Conservation (phyloP, 2,797 vertebrate genomes). For the Oophaga sylvatica region DNA sequence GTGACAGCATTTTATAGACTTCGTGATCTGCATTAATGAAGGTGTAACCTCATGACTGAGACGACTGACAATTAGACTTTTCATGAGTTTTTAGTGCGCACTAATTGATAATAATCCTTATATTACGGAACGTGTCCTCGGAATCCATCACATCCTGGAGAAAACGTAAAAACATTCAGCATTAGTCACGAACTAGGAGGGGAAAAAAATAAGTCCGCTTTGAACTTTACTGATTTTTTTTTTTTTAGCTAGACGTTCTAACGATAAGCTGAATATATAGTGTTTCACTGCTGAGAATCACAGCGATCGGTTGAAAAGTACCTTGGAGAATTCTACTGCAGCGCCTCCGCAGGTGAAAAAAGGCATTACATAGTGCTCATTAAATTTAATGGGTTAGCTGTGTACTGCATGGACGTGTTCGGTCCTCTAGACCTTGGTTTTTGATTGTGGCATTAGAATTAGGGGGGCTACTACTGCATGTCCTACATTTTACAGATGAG, state of each 20-base stretch:
- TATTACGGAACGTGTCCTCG: neutral
- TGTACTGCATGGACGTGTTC: neutral
- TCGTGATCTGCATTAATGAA: neutral
- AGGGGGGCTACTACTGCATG: neutral
- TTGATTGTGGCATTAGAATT: too few species aligned
- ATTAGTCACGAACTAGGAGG: neutral
- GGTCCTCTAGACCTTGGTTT: neutral
- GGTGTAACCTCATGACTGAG: conserved; percentile 25
- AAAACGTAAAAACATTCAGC: neutral
- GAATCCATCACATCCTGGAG: neutral
- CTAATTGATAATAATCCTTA: conserved; percentile 11
- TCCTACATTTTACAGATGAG: neutral
- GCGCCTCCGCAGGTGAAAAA: neutral
- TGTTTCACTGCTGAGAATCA: neutral
- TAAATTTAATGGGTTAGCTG: too few species aligned
- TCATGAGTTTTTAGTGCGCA: neutral
- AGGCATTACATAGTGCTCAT: neutral
- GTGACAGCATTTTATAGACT: conserved; percentile 16
- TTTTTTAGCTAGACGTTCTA: neutral
- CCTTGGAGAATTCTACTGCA: too few species aligned
- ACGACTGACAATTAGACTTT: neutral
- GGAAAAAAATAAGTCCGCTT: neutral
- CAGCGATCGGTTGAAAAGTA: neutral
- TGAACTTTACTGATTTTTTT: too few species aligned
- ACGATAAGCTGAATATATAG: neutral